Percentiles rank a stretch among this genome's conserved stretches.
Conservation (phyloP, 2,888 invertebrate genomes). For the Erebia epiphron region DNA sequence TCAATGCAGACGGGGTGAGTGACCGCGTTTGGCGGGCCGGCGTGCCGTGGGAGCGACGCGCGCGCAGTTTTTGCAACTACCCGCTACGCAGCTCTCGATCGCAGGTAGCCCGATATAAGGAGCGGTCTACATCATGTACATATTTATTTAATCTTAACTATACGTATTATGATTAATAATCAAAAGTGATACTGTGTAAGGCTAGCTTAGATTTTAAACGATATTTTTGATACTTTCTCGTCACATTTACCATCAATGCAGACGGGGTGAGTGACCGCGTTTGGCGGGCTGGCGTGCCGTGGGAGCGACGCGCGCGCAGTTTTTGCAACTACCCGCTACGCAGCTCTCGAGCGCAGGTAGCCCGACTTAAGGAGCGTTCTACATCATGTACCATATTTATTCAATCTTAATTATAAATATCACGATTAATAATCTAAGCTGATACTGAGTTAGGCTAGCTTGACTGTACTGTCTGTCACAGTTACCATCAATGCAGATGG, state of each 20-base stretch:
- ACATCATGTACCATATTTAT: slow-evolving; percentile 22
- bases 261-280: slow-evolving; percentile 62
- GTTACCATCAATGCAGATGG: slow-evolving; percentile 72
- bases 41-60: slow-evolving; percentile 67
- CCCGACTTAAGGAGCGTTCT: slow-evolving; percentile 38
- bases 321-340: slow-evolving; percentile 66
- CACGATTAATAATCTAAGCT: too few species aligned
- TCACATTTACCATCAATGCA: slow-evolving; percentile 74
- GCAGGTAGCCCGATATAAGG: slow-evolving; percentile 48
- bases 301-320: slow-evolving; percentile 66
- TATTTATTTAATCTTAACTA: slow-evolving; percentile 8
- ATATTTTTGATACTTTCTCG: slow-evolving; percentile 46
- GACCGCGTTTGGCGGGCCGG: slow-evolving; percentile 60
- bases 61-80: slow-evolving; percentile 69
- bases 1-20: slow-evolving; percentile 65
- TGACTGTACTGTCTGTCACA: too few species aligned
- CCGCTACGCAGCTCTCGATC: slow-evolving; percentile 45
- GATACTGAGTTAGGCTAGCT: too few species aligned
- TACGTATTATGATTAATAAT: too few species aligned
- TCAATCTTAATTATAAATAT: too few species aligned
- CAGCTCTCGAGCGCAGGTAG: slow-evolving; percentile 47
- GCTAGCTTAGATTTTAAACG: too few species aligned
- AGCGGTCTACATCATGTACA: slow-evolving; percentile 25
- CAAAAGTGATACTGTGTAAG: too few species aligned
- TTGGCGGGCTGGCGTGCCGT: slow-evolving; percentile 54